Evolutionary conservation across 2,113 vertebrate species (phyloP), one percentile per base, ranked within the genome.

Genomic region (Istiophorus platypterus): DNA sequence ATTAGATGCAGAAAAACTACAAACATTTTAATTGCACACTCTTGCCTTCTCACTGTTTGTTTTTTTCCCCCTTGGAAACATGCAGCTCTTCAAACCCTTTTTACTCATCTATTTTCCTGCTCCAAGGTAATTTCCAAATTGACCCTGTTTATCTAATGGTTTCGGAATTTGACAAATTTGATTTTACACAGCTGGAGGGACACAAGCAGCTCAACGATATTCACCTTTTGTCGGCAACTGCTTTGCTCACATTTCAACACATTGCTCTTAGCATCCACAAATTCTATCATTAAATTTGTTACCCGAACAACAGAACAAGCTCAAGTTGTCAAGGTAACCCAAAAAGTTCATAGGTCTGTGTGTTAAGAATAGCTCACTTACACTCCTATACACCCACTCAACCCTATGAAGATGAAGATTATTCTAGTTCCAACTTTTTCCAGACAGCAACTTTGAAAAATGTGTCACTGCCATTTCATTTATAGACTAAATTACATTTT

Each of bases 11-110:
- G 2, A 51, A 54, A 18, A 1, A 0, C 27, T 20, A 29, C 13
- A 74, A 57, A 17, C 42, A 26, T 51, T 37, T 67, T 27, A 24
- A 20, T 17, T 11, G 18, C 54, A 29, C 67, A n/a, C 62, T 66
- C n/a, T 37, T 65, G 77, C 65, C 54, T 27, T 10, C 20, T 71
- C 52, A 56, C 41, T n/a, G 9, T 15, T 27, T 66, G 2, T 27
- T 45, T n/a, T 14, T 7, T 24, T n/a, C n/a, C n/a, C n/a, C n/a
- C 42, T 18, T 31, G 22, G 14, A 47, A 24, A 9, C 22, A 15
- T 20, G 34, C 78, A 73, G 31, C 14, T 39, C 27, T 66, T 63
- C 59, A 69, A 64, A 63, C 52, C 51, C 7, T 31, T 52, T 24
- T 18, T 20, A 64, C 27, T 12, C 11, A 52, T 41, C 29, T 2